Percentiles rank a stretch among this genome's conserved stretches.
phyloP scores from a whole-genome alignment of 2,797 vertebrate species.

The Atherinosoma microstoma region DNA sequence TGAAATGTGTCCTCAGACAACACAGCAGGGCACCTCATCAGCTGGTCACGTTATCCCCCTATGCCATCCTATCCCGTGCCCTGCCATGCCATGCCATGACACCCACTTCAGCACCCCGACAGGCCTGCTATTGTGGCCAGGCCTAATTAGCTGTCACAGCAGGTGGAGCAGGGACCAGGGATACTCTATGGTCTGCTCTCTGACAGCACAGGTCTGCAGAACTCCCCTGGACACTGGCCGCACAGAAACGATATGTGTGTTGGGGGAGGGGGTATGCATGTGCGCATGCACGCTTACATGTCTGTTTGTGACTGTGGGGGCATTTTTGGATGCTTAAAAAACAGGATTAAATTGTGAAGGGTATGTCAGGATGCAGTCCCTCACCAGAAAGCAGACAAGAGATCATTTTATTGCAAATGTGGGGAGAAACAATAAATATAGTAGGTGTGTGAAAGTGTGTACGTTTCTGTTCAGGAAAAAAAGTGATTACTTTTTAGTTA shows the following conservation, averaged over 20 bases:
- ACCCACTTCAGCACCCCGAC: constrained; percentile 73
- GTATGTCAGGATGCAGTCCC: constrained; percentile 40
- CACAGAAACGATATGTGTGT: constrained; percentile 39
- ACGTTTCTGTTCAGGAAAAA: constrained; percentile 28
- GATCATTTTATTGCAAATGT: constrained; percentile 42
- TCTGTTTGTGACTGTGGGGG: constrained; percentile 22
- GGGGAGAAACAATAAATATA: constrained; percentile 18
- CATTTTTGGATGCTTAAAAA: constrained; percentile 27
- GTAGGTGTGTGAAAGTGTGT: constrained; percentile 12
- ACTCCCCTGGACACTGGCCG: constrained; percentile 62
- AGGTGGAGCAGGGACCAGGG: constrained; percentile 71
- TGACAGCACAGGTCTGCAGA: constrained; percentile 73
- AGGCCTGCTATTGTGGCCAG: constrained; percentile 68
- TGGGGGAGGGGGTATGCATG: background rate
- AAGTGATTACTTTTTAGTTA: constrained; percentile 55
- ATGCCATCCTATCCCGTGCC: constrained; percentile 62
- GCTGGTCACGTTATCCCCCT: constrained; percentile 48
- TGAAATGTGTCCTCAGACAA: constrained; percentile 61
- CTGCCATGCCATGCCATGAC: constrained; percentile 65
- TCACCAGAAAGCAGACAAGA: constrained; percentile 31
- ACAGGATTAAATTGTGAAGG: constrained; percentile 37
- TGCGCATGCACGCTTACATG: background rate
- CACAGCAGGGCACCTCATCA: constrained; percentile 71
- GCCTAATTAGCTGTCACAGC: constrained; percentile 84
- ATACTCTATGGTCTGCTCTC: constrained; percentile 68